These are phyloP conservation scores for Urosaurus nigricauda DNA, from an alignment of 2,797 vertebrate species.

Conservation along the genomic window DNA sequence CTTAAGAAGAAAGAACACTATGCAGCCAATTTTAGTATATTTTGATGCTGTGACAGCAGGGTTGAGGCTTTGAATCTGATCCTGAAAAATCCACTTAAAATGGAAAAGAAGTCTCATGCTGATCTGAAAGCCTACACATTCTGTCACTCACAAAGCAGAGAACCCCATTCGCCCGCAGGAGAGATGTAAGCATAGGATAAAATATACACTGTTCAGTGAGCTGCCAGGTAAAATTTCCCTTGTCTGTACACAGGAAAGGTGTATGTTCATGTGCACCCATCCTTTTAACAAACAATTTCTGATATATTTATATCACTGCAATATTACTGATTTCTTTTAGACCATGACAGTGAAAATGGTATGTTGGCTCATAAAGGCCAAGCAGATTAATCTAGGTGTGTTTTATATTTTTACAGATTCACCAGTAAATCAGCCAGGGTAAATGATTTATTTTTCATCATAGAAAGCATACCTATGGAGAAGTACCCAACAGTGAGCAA, in stretches of 20 bases:
- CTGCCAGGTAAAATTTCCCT: not conserved
- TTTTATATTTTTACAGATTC: not conserved
- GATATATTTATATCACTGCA: not conserved
- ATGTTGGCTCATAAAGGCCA: not conserved
- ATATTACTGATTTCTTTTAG: not conserved
- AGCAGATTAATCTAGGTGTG: not conserved
- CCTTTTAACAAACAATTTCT: not conserved
- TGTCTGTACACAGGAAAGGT: not conserved
- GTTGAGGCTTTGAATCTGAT: constrained; percentile 13
- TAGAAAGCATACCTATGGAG: not conserved
- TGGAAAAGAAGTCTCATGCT: not conserved
- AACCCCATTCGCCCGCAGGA: not conserved
- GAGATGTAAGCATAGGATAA: not conserved
- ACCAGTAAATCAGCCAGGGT: not conserved
- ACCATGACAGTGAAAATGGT: not conserved
- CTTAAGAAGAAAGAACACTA: constrained; percentile 5
- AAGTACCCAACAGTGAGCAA: not conserved
- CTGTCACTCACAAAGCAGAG: constrained; percentile 1
- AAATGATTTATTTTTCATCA: not conserved
- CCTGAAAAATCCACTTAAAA: not conserved
- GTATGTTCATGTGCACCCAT: not conserved
- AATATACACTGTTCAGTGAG: not conserved
- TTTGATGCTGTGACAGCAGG: constrained; percentile 5
- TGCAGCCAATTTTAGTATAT: constrained; percentile 12
- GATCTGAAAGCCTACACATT: not conserved